Conservation (phyloP, 1,140 invertebrate species). For the Alviniconcha marisindica region DNA sequence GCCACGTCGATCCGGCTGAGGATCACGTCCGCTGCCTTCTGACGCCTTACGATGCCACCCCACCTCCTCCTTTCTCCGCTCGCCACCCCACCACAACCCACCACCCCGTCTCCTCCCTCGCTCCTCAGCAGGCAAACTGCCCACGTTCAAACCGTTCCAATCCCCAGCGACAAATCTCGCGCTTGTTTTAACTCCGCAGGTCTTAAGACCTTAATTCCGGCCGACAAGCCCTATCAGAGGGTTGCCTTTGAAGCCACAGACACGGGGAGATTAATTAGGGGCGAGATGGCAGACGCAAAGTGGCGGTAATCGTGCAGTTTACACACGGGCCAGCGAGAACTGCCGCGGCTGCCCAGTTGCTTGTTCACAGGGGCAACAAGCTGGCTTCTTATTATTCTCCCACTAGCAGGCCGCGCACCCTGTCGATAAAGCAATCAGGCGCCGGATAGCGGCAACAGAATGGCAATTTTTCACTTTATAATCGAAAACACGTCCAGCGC, state of each 20-base stretch:
- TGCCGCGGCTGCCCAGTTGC: background rate
- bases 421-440: conserved; percentile 32
- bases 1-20: background rate
- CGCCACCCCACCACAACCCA: no score
- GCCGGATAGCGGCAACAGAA: background rate
- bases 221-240: background rate
- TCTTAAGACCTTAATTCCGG: conserved; percentile 1
- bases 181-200: conserved; percentile 9
- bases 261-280: conserved; percentile 23
- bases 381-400: conserved; percentile 14
- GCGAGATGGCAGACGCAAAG: conserved; percentile 24
- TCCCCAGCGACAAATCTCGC: conserved; percentile 13
- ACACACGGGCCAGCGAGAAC: conserved; percentile 16
- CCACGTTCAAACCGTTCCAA: background rate
- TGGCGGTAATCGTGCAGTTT: conserved; percentile 22
- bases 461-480: conserved; percentile 9
- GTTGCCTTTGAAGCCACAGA: conserved; percentile 10
- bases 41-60: background rate
- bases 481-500: conserved; percentile 2
- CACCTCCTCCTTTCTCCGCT: no score
- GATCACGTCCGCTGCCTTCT: background rate
- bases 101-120: background rate
- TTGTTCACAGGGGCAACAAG: background rate
- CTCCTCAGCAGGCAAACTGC: background rate
- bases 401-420: background rate